Evolutionary conservation across 2,888 invertebrate genomes (phyloP), one percentile per base, ranked within the genome.

Genomic region (Aproaerema taeniolella): DNA sequence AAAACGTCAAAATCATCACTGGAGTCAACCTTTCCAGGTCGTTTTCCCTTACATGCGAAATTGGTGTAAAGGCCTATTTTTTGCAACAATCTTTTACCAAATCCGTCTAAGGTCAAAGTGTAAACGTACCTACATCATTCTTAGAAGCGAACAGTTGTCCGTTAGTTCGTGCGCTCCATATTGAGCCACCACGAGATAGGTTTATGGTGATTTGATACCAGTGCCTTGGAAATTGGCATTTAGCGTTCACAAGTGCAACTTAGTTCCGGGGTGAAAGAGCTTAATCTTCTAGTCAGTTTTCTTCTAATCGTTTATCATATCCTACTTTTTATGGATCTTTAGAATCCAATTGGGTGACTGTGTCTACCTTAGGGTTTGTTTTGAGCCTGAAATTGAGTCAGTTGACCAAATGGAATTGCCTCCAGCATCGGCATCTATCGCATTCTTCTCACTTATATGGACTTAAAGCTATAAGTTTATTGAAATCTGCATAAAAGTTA

Each of bases 151-250:
- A 61, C 60, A 58, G 58, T 59, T 57, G 59, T 54, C 75, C 74
- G 75, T 74, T 75, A 74, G 55, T 58, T 67, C 68, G 70, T 68
- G 73, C 68, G 63, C 69, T 72, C 78, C 76, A 75, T 77, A 78
- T 77, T 67, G 62, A 72, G 73, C 58, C 49, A 60, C 58, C 54
- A 45, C 43, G 58, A 67, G 76, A 78, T 78, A 70, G 68, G 62
- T 81, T 85, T 86, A 85, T 85, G 82, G 77, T 83, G 85, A 86
- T 83, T 82, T 73, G 82, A 80, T 83, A 77, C 74, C 74, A 82
- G 82, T 83, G 74, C 72, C 67, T 68, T 64, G 63, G 70, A 75
- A 73, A 81, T 81, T 79, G 78, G 75, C 69, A 71, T 79, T 73
- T 69, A 73, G 61, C 60, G 65, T 63, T 67, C 67, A 58, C 50